Percentiles rank a stretch among this genome's conserved stretches.
phyloP scores from a whole-genome alignment of 1,140 invertebrate species.

The Aphaenogaster floridana region DNA sequence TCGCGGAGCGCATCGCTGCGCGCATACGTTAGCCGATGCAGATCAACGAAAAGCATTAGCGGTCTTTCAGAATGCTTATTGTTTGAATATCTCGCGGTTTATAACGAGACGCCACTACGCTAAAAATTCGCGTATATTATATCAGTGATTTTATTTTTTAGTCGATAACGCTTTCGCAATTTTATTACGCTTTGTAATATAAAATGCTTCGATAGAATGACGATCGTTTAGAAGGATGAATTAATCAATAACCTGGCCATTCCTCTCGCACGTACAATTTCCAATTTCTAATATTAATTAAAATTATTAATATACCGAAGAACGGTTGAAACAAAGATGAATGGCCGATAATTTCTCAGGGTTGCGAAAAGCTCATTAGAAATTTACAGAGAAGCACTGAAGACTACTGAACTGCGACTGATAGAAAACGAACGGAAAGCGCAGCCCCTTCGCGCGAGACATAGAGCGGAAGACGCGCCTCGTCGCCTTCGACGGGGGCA shows the following conservation, averaged over 20 bases:
- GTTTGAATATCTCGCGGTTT: neutral
- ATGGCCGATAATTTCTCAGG: neutral
- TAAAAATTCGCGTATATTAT: neutral
- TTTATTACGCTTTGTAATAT: neutral
- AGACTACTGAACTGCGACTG: neutral
- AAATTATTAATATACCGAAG: neutral
- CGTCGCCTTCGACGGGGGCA: slow-evolving; percentile 74
- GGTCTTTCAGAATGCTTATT: neutral
- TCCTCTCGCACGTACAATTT: neutral
- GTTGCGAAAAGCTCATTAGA: neutral
- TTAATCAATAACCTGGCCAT: neutral
- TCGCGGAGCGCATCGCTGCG: slow-evolving; percentile 31
- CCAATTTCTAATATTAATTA: neutral
- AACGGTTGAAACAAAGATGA: neutral
- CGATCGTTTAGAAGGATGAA: neutral
- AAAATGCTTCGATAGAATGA: neutral
- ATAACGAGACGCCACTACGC: neutral
- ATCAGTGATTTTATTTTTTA: neutral
- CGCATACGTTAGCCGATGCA: slow-evolving; percentile 12
- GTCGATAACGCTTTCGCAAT: neutral
- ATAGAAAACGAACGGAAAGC: neutral
- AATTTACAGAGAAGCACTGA: neutral
- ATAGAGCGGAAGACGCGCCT: slow-evolving; percentile 48
- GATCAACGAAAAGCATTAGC: slow-evolving; percentile 30
- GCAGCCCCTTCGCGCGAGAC: slow-evolving; percentile 12